Evolutionary conservation across 2,113 vertebrate species (phyloP).

Genomic region (Piprites chloris): DNA sequence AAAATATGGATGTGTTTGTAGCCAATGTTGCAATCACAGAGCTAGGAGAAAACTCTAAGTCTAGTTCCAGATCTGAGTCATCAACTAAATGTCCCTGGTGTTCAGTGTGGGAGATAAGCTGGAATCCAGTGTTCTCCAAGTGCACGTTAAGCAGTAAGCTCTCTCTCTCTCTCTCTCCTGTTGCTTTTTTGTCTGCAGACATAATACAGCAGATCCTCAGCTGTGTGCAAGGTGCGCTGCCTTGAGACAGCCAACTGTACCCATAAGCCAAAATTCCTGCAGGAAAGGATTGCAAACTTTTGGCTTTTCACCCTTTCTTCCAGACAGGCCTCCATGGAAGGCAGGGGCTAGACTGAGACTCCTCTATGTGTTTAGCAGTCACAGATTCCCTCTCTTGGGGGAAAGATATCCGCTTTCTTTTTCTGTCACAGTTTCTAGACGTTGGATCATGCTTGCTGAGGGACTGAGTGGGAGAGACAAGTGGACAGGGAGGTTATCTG

Average conservation of each 20-base stretch:
- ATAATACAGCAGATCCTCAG: neutral
- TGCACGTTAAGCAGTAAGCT: neutral
- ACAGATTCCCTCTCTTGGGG: neutral
- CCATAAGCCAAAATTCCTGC: constrained; percentile 17
- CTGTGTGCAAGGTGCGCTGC: neutral
- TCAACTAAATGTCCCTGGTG: neutral
- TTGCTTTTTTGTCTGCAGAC: neutral
- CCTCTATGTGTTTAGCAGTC: neutral
- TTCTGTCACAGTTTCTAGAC: neutral
- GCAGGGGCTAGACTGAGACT: neutral
- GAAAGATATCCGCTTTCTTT: neutral
- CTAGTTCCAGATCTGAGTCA: neutral
- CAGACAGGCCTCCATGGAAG: neutral
- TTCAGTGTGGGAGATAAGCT: neutral
- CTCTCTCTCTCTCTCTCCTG: neutral
- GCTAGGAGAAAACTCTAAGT: neutral
- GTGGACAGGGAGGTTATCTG: neutral
- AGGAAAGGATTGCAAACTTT: neutral
- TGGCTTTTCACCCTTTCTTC: neutral
- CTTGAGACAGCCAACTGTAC: constrained; percentile 8
- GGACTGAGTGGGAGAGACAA: neutral
- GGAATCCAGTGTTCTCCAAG: neutral
- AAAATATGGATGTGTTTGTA: neutral
- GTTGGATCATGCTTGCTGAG: neutral
- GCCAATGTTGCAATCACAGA: neutral